Evolutionary conservation across 2,888 invertebrate species (phyloP).

Genomic region (Meteorus colon): DNA sequence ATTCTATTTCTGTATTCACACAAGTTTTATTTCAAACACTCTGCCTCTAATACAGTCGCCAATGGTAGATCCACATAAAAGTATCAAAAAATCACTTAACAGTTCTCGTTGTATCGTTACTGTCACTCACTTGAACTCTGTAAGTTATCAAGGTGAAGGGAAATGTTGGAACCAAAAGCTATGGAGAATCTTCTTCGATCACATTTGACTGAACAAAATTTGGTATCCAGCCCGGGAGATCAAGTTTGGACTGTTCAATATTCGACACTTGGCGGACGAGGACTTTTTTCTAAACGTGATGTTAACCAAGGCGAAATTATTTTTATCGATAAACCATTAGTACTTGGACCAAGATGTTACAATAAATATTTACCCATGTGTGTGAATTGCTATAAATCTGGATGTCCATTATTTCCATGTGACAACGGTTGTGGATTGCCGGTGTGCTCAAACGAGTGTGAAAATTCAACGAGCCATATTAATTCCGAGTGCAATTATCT

Average conservation of each 20-base stretch:
- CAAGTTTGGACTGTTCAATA: slow-evolving; percentile 77
- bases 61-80: not conserved
- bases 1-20: not conserved
- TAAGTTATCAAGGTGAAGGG: not conserved
- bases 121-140: not conserved
- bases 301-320: slow-evolving; percentile 81
- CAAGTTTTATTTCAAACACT: slow-evolving; percentile 9
- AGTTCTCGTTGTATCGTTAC: not conserved
- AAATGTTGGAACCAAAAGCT: slow-evolving; percentile 52
- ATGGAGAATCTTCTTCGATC: slow-evolving; percentile 53
- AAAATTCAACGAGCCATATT: slow-evolving; percentile 76
- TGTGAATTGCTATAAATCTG: slow-evolving; percentile 78
- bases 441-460: slow-evolving; percentile 81
- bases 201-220: slow-evolving; percentile 56
- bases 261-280: slow-evolving; percentile 81
- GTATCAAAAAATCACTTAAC: not conserved
- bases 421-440: slow-evolving; percentile 80
- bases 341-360: slow-evolving; percentile 81
- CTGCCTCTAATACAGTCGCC: not conserved
- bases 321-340: slow-evolving; percentile 81
- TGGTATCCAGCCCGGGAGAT: slow-evolving; percentile 42
- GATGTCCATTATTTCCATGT: slow-evolving; percentile 74
- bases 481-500: slow-evolving; percentile 80
- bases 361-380: slow-evolving; percentile 77
- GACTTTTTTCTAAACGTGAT: slow-evolving; percentile 81